These are phyloP conservation scores for Gasterosteus aculeatus DNA, from an alignment of 2,113 vertebrate species.

Conservation along the genomic window DNA sequence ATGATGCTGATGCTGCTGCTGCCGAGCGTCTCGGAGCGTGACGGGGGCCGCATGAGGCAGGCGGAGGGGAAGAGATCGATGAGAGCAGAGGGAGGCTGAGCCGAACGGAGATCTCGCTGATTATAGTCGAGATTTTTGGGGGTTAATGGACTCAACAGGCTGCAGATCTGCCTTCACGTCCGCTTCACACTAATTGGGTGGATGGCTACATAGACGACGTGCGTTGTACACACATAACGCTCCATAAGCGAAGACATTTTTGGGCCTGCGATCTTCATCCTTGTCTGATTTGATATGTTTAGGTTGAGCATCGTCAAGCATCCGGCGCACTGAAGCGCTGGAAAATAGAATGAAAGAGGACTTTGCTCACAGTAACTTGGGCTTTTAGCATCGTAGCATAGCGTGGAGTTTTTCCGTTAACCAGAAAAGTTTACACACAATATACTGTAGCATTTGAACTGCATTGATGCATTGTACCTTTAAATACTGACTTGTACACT, in stretches of 20 bases:
- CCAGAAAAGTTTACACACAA: not conserved
- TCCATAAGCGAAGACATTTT: not conserved
- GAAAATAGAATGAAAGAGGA: not conserved
- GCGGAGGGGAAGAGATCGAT: constrained; percentile 22
- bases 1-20: constrained; percentile 16
- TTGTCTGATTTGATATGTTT: constrained; percentile 22
- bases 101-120: constrained; percentile 28
- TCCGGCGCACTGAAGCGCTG: not conserved
- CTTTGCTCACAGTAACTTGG: not conserved
- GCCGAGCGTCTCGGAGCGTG: constrained; percentile 36
- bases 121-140: constrained; percentile 31
- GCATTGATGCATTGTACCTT: too few relatives aligned
- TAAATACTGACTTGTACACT: too few relatives aligned
- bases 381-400: not conserved
- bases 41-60: constrained; percentile 44
- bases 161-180: constrained; percentile 10
- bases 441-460: too few relatives aligned
- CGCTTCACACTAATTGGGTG: not conserved
- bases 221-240: not conserved
- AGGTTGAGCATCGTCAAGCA: not conserved
- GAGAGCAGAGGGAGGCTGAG: constrained; percentile 33
- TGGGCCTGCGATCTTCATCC: constrained; percentile 9
- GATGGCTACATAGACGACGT: not conserved
- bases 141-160: constrained; percentile 31
- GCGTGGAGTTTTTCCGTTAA: not conserved